These are phyloP conservation scores for Stegostoma tigrinum DNA, from an alignment of 2,113 vertebrate genomes.

Conservation along the genomic window DNA sequence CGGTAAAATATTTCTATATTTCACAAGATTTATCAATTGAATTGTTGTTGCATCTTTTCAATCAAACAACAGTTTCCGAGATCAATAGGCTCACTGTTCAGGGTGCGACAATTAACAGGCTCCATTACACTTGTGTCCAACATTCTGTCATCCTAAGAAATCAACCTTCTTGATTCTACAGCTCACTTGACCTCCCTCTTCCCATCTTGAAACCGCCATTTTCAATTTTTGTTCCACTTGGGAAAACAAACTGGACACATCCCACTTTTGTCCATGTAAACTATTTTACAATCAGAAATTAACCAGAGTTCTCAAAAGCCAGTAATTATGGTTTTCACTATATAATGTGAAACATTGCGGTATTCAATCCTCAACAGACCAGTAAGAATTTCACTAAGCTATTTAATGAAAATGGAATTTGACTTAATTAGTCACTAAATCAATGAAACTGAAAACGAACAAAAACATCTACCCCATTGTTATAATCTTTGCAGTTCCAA, in stretches of 20 bases:
- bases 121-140: neutral
- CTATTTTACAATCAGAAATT: no score
- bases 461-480: neutral
- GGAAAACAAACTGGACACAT: neutral
- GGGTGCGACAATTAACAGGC: neutral
- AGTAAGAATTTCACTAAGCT: neutral
- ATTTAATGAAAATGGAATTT: neutral
- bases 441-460: neutral
- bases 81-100: neutral
- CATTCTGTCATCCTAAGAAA: neutral
- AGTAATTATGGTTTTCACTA: neutral
- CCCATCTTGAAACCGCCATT: neutral
- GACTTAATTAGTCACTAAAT: neutral
- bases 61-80: neutral
- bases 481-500: neutral
- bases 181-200: neutral
- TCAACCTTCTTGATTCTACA: neutral
- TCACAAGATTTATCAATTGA: neutral
- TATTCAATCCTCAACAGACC: neutral
- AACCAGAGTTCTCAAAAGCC: neutral
- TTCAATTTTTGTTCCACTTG: neutral
- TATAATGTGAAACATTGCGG: neutral
- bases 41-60: neutral
- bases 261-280: neutral
- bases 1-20: neutral